These are phyloP conservation scores for Micromussa lordhowensis DNA, from an alignment of 92 coral and sea anemone genomes.

Conservation along the genomic window DNA sequence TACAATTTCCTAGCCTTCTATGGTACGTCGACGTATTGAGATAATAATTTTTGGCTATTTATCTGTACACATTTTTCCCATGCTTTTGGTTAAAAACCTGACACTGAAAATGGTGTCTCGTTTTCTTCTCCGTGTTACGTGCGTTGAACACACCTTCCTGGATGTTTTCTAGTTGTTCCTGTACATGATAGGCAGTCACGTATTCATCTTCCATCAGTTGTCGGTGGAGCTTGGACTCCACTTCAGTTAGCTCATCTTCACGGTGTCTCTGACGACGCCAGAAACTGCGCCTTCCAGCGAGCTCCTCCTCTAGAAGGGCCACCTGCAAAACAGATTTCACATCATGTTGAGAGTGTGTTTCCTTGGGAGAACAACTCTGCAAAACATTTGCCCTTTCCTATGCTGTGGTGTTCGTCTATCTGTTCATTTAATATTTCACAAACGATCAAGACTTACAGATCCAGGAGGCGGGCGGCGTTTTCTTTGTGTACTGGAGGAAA, in stretches of 20 bases:
- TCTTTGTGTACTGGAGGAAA: constrained; percentile 87
- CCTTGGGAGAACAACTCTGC: too few relatives aligned
- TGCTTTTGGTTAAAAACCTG: too few relatives aligned
- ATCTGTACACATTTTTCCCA: too few relatives aligned
- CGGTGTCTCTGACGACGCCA: constrained; percentile 99
- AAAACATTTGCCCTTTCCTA: too few relatives aligned
- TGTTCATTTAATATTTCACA: neutral
- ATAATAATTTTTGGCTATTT: too few relatives aligned
- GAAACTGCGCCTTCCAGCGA: constrained; percentile 96
- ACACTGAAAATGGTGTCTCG: too few relatives aligned
- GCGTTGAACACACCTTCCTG: constrained; percentile 73
- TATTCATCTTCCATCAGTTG: constrained; percentile 83
- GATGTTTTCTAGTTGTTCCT: constrained; percentile 78
- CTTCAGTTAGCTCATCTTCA: constrained; percentile 85
- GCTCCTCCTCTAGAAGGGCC: constrained; percentile 91
- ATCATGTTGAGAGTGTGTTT: too few relatives aligned
- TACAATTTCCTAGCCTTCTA: too few relatives aligned
- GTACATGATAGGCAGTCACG: constrained; percentile 85
- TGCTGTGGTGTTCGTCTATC: too few relatives aligned
- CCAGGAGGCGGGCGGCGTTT: constrained; percentile 94
- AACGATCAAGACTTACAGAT: constrained; percentile 48
- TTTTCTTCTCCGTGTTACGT: too few relatives aligned
- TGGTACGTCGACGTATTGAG: too few relatives aligned
- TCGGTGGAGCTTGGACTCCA: constrained; percentile 74
- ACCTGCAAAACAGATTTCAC: constrained; percentile 57